These are phyloP conservation scores for Chlamydotis undulata DNA, from an alignment of 2,113 vertebrate genomes.

Conservation along the genomic window DNA sequence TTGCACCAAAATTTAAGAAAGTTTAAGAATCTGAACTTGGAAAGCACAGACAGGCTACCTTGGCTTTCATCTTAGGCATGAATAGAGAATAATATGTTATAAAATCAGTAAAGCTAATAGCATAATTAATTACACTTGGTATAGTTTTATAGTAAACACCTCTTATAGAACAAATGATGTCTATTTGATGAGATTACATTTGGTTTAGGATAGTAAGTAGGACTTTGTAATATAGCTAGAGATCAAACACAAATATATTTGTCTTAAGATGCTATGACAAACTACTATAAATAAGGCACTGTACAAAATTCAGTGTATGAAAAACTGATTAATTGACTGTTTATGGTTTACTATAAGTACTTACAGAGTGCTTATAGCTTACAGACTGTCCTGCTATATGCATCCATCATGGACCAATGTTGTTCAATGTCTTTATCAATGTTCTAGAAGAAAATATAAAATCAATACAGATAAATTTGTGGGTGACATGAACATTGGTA, in stretches of 20 bases:
- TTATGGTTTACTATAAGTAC: background rate
- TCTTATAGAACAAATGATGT: background rate
- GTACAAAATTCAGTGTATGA: background rate
- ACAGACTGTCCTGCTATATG: background rate
- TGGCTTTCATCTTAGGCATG: background rate
- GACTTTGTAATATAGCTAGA: background rate
- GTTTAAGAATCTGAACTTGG: background rate
- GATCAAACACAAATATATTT: background rate
- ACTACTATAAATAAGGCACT: background rate
- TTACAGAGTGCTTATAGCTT: background rate
- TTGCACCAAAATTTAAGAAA: background rate
- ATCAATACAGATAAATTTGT: slow-evolving; percentile 1
- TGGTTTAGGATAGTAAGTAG: background rate
- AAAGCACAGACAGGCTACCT: background rate
- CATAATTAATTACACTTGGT: background rate
- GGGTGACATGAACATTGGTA: background rate
- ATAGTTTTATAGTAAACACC: background rate
- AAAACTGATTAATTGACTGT: background rate
- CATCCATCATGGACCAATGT: fast-evolving
- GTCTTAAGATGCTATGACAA: background rate
- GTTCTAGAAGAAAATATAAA: slow-evolving; percentile 13
- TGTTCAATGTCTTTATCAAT: background rate
- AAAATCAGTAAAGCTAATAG: background rate
- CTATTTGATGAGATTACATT: background rate
- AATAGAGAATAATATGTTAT: background rate